These are phyloP conservation scores for Morpho helenor DNA, from an alignment of 2,888 invertebrate genomes.

Conservation along the genomic window DNA sequence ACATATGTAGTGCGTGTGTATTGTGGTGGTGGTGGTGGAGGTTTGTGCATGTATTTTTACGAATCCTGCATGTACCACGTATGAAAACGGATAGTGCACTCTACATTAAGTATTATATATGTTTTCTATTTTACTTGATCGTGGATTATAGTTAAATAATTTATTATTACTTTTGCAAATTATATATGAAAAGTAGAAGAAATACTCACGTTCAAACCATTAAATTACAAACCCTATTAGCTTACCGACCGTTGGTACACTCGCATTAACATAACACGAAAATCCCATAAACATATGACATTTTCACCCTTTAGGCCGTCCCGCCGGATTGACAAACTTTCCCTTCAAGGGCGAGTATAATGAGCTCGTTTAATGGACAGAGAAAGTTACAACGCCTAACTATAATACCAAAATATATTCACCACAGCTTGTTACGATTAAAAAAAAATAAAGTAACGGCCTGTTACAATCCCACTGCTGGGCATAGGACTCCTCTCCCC, in stretches of 20 bases:
- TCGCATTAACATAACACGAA: conserved; percentile 71
- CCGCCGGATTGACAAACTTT: conserved; percentile 49
- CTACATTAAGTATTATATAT: no score
- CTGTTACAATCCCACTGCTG: no score
- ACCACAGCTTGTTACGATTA: not conserved
- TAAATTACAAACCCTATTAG: conserved; percentile 12
- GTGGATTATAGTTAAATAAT: no score
- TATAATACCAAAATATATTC: conserved; percentile 5
- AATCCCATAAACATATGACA: conserved; percentile 75
- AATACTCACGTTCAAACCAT: conserved; percentile 1
- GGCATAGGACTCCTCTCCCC: no score
- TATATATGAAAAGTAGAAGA: no score
- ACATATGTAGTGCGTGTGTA: no score
- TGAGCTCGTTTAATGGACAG: conserved; percentile 31
- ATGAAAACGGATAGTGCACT: no score
- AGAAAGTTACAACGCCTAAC: conserved; percentile 10
- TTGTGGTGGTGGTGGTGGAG: no score
- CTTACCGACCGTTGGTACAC: conserved; percentile 32
- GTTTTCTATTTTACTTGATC: no score
- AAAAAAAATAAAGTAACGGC: not conserved
- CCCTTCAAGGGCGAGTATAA: conserved; percentile 48
- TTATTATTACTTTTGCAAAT: no score
- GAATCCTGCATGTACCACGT: no score
- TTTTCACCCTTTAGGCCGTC: conserved; percentile 62
- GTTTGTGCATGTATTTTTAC: no score